Percentiles rank a stretch among this genome's conserved stretches.
These are phyloP conservation scores for Heterotilapia buettikoferi DNA, from an alignment of 2,113 vertebrate species.

Conservation along the genomic window DNA sequence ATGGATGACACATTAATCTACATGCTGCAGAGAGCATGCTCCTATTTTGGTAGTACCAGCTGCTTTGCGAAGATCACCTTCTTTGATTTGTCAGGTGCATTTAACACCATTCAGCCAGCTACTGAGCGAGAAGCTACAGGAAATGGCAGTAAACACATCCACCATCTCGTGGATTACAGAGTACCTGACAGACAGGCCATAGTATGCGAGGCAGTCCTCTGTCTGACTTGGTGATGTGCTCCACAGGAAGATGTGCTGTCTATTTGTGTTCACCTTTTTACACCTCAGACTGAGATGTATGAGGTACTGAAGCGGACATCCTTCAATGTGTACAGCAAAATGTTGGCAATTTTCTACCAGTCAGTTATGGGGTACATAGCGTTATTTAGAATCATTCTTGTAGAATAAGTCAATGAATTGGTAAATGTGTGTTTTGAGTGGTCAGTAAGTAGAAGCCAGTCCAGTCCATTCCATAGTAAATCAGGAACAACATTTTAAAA, in stretches of 20 bases:
- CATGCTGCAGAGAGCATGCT: too few species aligned
- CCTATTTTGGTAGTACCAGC: not conserved
- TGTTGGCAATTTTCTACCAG: not conserved
- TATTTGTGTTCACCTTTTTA: not conserved
- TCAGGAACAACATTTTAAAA: not conserved
- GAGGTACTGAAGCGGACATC: not conserved
- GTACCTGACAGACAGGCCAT: not conserved
- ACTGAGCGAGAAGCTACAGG: not conserved
- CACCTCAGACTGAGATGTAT: not conserved
- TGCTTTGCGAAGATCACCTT: not conserved
- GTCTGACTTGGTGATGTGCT: not conserved
- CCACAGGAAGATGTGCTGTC: not conserved
- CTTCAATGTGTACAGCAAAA: not conserved
- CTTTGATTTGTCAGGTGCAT: not conserved
- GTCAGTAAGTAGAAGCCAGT: not conserved
- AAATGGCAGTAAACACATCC: not conserved
- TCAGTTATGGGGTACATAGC: not conserved
- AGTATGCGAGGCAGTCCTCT: not conserved
- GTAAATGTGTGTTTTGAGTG: not conserved
- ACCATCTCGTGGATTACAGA: not conserved
- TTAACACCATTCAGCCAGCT: not conserved
- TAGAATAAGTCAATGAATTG: not conserved
- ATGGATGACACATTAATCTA: not conserved
- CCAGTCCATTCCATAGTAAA: not conserved
- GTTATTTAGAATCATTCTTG: not conserved